Evolutionary conservation across 2,113 vertebrate species (phyloP), one percentile per base, ranked within the genome.

Genomic region (Oncorhynchus tshawytscha): DNA sequence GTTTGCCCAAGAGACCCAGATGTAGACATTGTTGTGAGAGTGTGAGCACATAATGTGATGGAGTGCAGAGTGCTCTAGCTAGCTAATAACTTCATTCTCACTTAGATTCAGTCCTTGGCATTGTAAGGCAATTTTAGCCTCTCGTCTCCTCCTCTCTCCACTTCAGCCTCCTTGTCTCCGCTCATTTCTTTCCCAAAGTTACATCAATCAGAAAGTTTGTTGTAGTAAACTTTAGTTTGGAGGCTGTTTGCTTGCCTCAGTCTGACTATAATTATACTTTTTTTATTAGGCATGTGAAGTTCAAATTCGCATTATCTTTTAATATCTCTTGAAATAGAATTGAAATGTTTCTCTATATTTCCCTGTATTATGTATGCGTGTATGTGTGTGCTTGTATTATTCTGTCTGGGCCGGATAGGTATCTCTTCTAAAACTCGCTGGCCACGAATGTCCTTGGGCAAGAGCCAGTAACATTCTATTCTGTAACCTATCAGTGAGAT

Each of bases 381-480:
- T 27, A 20, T 66, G 31, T 72, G 59, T 34, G 39, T 67, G 60
- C 22, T 34, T 54, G 60, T 51, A 34, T 77, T 66, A 31, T 48
- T 65, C 51, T 22, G 22, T 72, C 20, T 54, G 16, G 39, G 34
- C 27, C 3, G 27, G 73, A 22, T 62, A 71, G 39, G 27, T 45
- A 67, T 78, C 7, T 31, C 73, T 60, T 77, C 31, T 54, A 54
- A 69, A 65, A 29, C 64, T 22, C n/a, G 27, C 27, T 71, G 76
- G 16, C 71, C 15, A 51, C 16, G 11, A 20, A 66, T 62, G 70
- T 78, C 72, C 70, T 78, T 84, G 82, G 76, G 25, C 54, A 18
- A 4, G 51, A 66, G 34, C 73, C 76, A 81, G 76, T 67, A 73
- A 62, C 72, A 75, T 81, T 73, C 57, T 73, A 57, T 75, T 71